Percentiles rank a stretch among this genome's conserved stretches.
These are phyloP conservation scores for Psilopsiagon aymara DNA, from an alignment of 2,113 vertebrate genomes.

Conservation along the genomic window DNA sequence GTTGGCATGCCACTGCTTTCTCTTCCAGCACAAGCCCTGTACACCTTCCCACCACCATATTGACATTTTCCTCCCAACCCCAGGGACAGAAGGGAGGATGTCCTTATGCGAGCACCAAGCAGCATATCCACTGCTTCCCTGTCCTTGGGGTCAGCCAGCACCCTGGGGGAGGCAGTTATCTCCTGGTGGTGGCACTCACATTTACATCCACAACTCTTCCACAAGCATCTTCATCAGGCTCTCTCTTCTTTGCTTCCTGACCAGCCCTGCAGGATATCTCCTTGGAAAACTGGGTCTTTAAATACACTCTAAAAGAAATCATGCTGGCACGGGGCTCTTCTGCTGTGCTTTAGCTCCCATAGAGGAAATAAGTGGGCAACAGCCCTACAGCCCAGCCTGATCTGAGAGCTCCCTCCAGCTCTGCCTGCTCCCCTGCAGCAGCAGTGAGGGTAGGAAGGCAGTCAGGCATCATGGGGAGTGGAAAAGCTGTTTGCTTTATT, in stretches of 20 bases:
- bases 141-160: not conserved
- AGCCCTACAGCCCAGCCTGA: fast-evolving
- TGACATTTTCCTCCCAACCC: not conserved
- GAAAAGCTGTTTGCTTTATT: not conserved
- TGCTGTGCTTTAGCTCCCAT: not conserved
- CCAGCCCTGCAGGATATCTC: not conserved
- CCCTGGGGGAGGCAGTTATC: not conserved
- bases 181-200: not conserved
- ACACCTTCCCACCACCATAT: not conserved
- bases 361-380: not conserved
- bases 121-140: not conserved
- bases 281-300: not conserved
- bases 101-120: not conserved
- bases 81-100: not conserved
- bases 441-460: not conserved
- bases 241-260: not conserved
- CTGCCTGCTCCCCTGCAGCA: fast-evolving
- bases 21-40: not conserved
- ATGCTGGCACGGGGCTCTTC: not conserved
- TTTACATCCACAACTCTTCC: not conserved
- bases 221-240: not conserved
- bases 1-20: not conserved
- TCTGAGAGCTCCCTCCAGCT: not conserved
- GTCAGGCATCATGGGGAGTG: not conserved
- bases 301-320: not conserved